Base-by-base conservation (phyloP, 2,113 vertebrate species). In the Oryzias melastigma region DNA sequence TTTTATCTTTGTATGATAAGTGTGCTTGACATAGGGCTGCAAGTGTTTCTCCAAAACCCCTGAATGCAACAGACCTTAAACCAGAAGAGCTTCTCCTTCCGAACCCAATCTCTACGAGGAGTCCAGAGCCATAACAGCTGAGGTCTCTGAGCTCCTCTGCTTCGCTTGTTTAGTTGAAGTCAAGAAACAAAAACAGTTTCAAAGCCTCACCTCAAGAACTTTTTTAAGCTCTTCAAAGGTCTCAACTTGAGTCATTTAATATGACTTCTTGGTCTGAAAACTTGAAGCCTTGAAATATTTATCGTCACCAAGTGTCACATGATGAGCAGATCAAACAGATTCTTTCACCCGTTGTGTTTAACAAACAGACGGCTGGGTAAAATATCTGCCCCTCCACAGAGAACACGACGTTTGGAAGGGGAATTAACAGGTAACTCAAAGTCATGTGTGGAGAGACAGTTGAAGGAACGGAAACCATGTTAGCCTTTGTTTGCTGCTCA, bases 301-400 rank as follows among this genome's bases (percentile, higher is more conserved):
- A 43, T 43, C 42, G 15, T 43, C 15, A 14, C 12, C 15, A 43
- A 14, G 42, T 43, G 42, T 44, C 10, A 35, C 35, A 44, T 56
- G 70, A 45, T 69, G 62, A 71, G 60, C 2, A 35, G 40, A 72
- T 85, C 75, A 87, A 84, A 86, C 67, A 40, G 70, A 88, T 83
- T 78, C 72, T 78, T 79, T 48, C 82, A 68, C 68, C 46, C 60
- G 66, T 78, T 68, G 67, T 90, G 85, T 91, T 90, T 89, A 86
- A 85, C 60, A 82, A 91, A 89, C 85, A 90, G 60, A 75, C 53
- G 60, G 69, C 54, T 25, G n/a, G 69, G 77, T 76, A 67, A 78
- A 76, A 88, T 75, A 81, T 86, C 85, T 85, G 66, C 48, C 78
- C 78, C 88, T 81, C 89, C 85, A 88, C 60, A 82, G 35, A 25